Evolutionary conservation across 2,888 invertebrate genomes (phyloP).

Genomic region (Plebejus anna): DNA sequence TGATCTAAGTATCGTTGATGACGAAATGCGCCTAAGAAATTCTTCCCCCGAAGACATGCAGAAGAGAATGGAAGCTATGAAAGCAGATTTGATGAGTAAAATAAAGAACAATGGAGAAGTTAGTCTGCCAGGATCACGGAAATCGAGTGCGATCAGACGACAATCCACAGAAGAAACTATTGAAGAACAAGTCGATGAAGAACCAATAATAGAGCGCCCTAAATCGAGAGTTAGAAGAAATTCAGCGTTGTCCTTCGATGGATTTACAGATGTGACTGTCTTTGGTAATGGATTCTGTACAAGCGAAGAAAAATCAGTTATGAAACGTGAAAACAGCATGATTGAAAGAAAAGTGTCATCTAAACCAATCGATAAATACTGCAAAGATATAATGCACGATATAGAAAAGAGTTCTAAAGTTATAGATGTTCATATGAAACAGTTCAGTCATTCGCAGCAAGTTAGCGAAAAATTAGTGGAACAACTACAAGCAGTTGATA

Average conservation of each 20-base stretch:
- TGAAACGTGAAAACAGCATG: conserved; percentile 49
- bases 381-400: conserved; percentile 68
- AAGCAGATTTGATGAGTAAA: conserved; percentile 62
- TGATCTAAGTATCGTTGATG: conserved; percentile 63
- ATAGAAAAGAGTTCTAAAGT: conserved; percentile 68
- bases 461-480: conserved; percentile 73
- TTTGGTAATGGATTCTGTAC: conserved; percentile 34
- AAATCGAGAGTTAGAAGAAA: conserved; percentile 63
- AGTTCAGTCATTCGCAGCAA: conserved; percentile 62
- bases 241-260: conserved; percentile 61
- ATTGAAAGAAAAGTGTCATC: conserved; percentile 50
- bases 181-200: conserved; percentile 56
- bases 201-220: conserved; percentile 53
- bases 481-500: conserved; percentile 73
- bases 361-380: conserved; percentile 66
- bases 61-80: conserved; percentile 63
- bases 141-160: conserved; percentile 55
- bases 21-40: conserved; percentile 50
- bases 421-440: conserved; percentile 74
- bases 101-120: conserved; percentile 59
- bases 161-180: conserved; percentile 62
- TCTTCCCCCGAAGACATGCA: conserved; percentile 55
- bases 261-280: conserved; percentile 48
- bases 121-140: conserved; percentile 46
- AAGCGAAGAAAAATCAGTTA: conserved; percentile 43